Evolutionary conservation across 2,888 invertebrate genomes (phyloP), one percentile per base, ranked within the genome.

Genomic region (Drosophila seclusa): DNA sequence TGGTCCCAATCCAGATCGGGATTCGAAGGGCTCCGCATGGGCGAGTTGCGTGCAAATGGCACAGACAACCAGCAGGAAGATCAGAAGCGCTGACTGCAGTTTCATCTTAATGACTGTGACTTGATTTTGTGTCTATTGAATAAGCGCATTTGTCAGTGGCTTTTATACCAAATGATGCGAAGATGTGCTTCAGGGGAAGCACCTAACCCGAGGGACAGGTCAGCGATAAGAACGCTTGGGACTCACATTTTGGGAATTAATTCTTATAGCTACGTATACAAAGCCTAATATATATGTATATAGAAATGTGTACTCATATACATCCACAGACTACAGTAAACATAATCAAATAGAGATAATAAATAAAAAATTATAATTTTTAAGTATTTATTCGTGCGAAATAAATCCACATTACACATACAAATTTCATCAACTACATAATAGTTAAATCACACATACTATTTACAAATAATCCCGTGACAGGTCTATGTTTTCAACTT

Each of bases 21-120:
- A 42, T 1, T 13, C 24, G 10, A 68, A 60, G 1, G 74, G 70
- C 29, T 54, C 70, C 3, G 70, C 70, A 0, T 34, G 27, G 11
- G 57, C 40, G 0, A 78, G 13, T 57, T 78, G 61, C 10, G 38
- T 40, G 38, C 49, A 78, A 53, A 60, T 29, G 11, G 73, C 71
- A 34, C 73, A 79, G 31, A 76, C 52, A 27, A 68, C 50, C 48
- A 84, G 18, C 24, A 85, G 13, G 21, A 59, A 13, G 24, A 66
- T 52, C 34, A 75, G 38, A n/a, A 80, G 36, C 0, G 68, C 24
- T 27, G 73, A 54, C 0, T 73, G 54, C 7, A 82, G 32, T 45
- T 85, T 68, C 85, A 87, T 84, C 48, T 79, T 87, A n/a, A 6
- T 21, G 6, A 24, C 18, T 57, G 0, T 3, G 32, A 45, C n/a